Percentiles rank a stretch among this genome's conserved stretches.
Conservation (phyloP, 1,140 invertebrate genomes). For the Hypothenemus hampei region DNA sequence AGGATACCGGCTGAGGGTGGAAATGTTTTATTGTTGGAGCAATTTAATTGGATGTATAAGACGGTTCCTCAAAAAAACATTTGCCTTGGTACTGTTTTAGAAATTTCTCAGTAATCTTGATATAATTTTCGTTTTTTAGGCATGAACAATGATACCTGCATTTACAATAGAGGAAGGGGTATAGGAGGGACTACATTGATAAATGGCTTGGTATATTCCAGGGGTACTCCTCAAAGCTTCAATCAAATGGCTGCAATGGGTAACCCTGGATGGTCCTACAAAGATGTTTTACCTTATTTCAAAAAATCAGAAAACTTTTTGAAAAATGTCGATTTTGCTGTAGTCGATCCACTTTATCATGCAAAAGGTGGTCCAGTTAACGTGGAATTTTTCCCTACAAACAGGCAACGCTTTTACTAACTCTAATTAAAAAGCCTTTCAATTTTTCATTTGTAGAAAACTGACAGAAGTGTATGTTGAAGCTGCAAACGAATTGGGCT, state of each 20-base stretch:
- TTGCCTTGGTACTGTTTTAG: constrained; percentile 21
- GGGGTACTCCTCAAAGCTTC: constrained; percentile 59
- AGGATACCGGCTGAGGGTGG: constrained; percentile 58
- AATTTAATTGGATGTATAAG: constrained; percentile 64
- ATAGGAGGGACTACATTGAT: constrained; percentile 57
- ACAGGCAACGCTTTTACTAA: constrained; percentile 1
- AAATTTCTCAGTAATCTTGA: background rate
- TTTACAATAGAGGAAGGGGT: constrained; percentile 44
- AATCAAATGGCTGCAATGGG: constrained; percentile 63
- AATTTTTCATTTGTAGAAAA: background rate
- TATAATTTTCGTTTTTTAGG: constrained; percentile 33
- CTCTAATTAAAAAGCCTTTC: background rate
- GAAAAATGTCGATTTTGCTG: constrained; percentile 45
- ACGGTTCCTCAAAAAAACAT: constrained; percentile 45
- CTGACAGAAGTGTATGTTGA: constrained; percentile 47
- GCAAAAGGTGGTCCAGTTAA: constrained; percentile 16
- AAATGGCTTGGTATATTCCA: constrained; percentile 63
- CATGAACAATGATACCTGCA: constrained; percentile 34
- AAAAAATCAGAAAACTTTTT: constrained; percentile 44
- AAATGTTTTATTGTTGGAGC: constrained; percentile 51
- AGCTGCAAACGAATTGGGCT: constrained; percentile 52
- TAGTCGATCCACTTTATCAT: constrained; percentile 10
- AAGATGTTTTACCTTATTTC: constrained; percentile 58
- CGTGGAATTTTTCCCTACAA: constrained; percentile 20
- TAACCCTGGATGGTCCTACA: constrained; percentile 62